Evolutionary conservation across 2,797 vertebrate species (phyloP), one percentile per base, ranked within the genome.

Genomic region (Lagodon rhomboides): DNA sequence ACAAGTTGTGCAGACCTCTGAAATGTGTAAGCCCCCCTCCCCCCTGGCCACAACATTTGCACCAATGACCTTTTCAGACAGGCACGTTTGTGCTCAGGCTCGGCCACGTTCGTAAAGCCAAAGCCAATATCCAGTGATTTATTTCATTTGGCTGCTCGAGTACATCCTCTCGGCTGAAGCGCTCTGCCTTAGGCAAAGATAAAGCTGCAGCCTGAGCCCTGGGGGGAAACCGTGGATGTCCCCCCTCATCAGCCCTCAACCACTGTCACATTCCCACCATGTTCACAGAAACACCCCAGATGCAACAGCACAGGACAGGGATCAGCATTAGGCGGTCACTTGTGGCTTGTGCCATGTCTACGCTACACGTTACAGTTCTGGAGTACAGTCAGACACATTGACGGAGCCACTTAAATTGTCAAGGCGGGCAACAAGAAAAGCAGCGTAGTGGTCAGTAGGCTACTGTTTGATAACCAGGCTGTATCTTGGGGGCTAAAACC

Each of bases 1-100:
- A 88, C 79, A 83, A 88, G 73, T 73, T 77, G 80, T 66, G 76
- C 34, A 49, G 68, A 78, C 66, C 68, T 82, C 81, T 69, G 64
- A 75, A 85, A 87, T 2, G 38, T 87, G 85, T 85, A 46, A 30
- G 18, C 47, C 68, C 66, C 72, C 55, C 47, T 66, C 63, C 72
- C 55, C 44, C 46, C n/a, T 4, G 12, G 72, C 72, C 51, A 75
- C 63, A 74, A 79, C 75, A 68, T 86, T 88, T 85, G 83, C 87
- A 83, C 85, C 70, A 17, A 65, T 88, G 89, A 92, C 92, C 89
- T 91, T 93, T 94, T 86, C 82, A 85, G 76, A 85, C 86, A 73
- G 85, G 65, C 88, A 58, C 12, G 47, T 76, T 83, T 66, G 79
- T 75, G 77, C 80, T 80, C 80, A 43, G 79, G 64, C 53, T 13